Evolutionary conservation across 2,797 vertebrate species (phyloP).

Genomic region (Xenentodon cancila): DNA sequence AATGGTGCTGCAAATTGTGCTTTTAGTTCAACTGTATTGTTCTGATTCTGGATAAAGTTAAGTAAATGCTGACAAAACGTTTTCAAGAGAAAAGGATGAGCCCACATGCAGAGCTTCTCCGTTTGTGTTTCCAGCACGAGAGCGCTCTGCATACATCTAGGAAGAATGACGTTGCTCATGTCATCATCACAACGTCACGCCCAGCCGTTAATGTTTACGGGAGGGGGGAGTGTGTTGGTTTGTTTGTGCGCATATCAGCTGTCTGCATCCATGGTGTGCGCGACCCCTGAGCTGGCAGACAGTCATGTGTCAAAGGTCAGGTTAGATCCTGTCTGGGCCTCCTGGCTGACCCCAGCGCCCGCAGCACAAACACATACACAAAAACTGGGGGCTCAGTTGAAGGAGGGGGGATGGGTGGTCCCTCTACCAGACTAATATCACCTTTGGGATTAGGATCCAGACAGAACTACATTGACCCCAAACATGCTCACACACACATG

Average conservation of each 20-base stretch:
- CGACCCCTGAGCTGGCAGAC: slow-evolving; percentile 81
- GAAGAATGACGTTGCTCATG: slow-evolving; percentile 30
- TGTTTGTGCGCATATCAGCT: slow-evolving; percentile 69
- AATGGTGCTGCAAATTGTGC: not conserved
- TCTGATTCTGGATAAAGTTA: not conserved
- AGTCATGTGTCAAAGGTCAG: slow-evolving; percentile 82
- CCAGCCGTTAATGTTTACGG: slow-evolving; percentile 44
- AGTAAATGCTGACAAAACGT: not conserved
- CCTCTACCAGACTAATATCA: slow-evolving; percentile 82
- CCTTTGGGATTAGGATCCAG: slow-evolving; percentile 84
- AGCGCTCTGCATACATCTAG: slow-evolving; percentile 1
- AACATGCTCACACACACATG: slow-evolving; percentile 21
- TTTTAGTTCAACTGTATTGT: not conserved
- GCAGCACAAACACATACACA: slow-evolving; percentile 51
- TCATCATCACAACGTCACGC: slow-evolving; percentile 29
- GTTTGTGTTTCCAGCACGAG: slow-evolving; percentile 5
- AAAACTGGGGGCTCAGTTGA: slow-evolving; percentile 11
- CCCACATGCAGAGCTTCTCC: not conserved
- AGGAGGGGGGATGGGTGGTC: slow-evolving; percentile 65
- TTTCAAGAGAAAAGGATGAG: not conserved
- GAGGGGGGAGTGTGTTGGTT: slow-evolving; percentile 25
- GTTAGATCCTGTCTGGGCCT: slow-evolving; percentile 83
- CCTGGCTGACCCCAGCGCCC: slow-evolving; percentile 72
- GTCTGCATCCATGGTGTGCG: slow-evolving; percentile 77
- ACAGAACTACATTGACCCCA: slow-evolving; percentile 80